Percentiles rank a stretch among this genome's conserved stretches.
Evolutionary conservation across 1,140 invertebrate genomes (phyloP).

Genomic region (Zophobas atratus): DNA sequence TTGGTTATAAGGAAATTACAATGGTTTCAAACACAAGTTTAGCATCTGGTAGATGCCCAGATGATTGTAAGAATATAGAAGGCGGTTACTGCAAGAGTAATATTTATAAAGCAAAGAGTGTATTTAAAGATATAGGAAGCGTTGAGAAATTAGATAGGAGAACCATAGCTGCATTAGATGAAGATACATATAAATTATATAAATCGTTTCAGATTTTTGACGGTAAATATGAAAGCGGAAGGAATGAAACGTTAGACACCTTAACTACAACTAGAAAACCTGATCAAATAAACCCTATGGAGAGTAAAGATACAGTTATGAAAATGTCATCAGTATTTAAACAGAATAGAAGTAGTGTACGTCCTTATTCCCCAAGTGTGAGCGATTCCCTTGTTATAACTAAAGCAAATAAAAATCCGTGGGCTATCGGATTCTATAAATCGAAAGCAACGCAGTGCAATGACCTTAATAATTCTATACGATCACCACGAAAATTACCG

Average conservation of each 20-base stretch:
- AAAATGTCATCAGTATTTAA: too few relatives aligned
- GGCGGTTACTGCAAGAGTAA: background rate
- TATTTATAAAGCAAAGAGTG: too few relatives aligned
- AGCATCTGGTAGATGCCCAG: background rate
- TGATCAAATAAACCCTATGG: too few relatives aligned
- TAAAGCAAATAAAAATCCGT: background rate
- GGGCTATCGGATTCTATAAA: slow-evolving; percentile 18
- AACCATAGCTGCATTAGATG: background rate
- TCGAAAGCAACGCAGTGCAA: slow-evolving; percentile 8
- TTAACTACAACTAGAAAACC: too few relatives aligned
- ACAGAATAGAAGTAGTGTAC: too few relatives aligned
- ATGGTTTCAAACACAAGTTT: background rate
- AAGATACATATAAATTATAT: background rate
- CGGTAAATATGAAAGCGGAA: background rate
- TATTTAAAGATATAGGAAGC: slow-evolving; percentile 19
- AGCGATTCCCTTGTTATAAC: too few relatives aligned
- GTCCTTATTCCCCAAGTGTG: too few relatives aligned
- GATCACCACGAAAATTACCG: too few relatives aligned
- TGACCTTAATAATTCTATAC: background rate
- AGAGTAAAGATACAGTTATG: too few relatives aligned
- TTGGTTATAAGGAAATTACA: slow-evolving; percentile 48
- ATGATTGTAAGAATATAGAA: slow-evolving; percentile 1
- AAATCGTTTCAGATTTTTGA: slow-evolving; percentile 18
- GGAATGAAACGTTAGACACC: background rate
- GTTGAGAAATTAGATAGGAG: background rate